Percentiles rank a stretch among this genome's conserved stretches.
phyloP scores from a whole-genome alignment of 2,888 invertebrate species.

The Scaptomyza cyrtandrae region DNA sequence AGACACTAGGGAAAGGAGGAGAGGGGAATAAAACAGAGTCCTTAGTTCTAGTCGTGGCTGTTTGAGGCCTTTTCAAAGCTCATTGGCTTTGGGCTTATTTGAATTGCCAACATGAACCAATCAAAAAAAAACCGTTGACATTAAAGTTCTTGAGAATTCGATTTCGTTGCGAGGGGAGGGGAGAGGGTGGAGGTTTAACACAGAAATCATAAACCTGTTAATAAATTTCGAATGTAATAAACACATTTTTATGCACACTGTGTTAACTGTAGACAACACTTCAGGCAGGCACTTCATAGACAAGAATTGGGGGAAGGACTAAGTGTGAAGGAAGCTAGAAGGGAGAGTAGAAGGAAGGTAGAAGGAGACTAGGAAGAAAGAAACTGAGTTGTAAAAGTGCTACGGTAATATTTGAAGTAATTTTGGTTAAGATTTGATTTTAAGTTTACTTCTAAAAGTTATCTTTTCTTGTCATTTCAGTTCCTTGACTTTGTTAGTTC shows the following conservation, averaged over 20 bases:
- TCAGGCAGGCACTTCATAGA: not conserved
- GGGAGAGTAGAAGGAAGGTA: not conserved
- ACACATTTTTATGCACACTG: conserved; percentile 36
- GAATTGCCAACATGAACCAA: conserved; percentile 46
- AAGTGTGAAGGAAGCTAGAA: no score
- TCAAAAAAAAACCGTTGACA: conserved; percentile 20
- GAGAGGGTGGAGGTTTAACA: not conserved
- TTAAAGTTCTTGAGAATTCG: conserved; percentile 37
- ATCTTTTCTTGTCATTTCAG: no score
- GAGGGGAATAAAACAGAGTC: not conserved
- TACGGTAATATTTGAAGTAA: no score
- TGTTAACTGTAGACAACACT: not conserved
- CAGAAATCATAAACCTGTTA: conserved; percentile 41
- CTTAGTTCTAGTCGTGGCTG: conserved; percentile 1
- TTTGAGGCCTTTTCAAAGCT: conserved; percentile 21
- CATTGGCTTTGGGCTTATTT: conserved; percentile 54
- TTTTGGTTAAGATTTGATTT: no score
- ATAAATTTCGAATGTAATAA: conserved; percentile 44
- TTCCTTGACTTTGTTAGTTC: no score
- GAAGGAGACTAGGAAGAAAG: not conserved
- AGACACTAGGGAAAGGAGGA: not conserved
- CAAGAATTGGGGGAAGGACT: not conserved
- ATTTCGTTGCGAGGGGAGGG: conserved; percentile 12
- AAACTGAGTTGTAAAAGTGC: no score
- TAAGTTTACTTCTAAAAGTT: no score